Percentiles rank a stretch among this genome's conserved stretches.
Conservation (phyloP, 2,113 vertebrate genomes). For the Mus spicilegus region DNA sequence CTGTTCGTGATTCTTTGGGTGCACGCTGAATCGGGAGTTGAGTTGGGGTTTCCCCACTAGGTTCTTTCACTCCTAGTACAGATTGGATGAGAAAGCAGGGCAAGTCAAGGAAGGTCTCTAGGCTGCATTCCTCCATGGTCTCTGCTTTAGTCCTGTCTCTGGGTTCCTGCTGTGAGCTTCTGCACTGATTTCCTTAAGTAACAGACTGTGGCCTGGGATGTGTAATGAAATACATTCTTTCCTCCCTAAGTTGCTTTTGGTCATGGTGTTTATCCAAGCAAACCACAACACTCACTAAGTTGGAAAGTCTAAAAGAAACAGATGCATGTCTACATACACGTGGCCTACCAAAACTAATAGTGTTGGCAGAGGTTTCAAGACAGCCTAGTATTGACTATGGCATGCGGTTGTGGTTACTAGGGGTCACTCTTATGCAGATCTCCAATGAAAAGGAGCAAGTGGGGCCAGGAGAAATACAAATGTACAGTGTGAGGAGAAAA, state of each 20-base stretch:
- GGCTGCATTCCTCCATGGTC: not conserved
- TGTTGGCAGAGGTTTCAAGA: not conserved
- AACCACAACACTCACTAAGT: not conserved
- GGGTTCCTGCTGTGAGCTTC: not conserved
- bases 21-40: too few relatives aligned
- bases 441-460: not conserved
- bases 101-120: too few relatives aligned
- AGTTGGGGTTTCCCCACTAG: too few relatives aligned
- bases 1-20: too few relatives aligned
- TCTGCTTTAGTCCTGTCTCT: not conserved
- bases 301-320: not conserved
- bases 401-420: not conserved
- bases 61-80: too few relatives aligned
- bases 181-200: not conserved
- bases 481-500: not conserved
- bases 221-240: not conserved
- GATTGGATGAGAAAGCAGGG: too few relatives aligned
- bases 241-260: not conserved
- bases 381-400: not conserved
- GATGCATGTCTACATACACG: not conserved
- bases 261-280: not conserved
- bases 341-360: not conserved
- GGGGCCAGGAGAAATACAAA: not conserved
- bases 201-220: not conserved
- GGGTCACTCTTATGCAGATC: too few relatives aligned